Evolutionary conservation across 2,797 vertebrate species (phyloP).

Genomic region (Eleutherodactylus coqui): DNA sequence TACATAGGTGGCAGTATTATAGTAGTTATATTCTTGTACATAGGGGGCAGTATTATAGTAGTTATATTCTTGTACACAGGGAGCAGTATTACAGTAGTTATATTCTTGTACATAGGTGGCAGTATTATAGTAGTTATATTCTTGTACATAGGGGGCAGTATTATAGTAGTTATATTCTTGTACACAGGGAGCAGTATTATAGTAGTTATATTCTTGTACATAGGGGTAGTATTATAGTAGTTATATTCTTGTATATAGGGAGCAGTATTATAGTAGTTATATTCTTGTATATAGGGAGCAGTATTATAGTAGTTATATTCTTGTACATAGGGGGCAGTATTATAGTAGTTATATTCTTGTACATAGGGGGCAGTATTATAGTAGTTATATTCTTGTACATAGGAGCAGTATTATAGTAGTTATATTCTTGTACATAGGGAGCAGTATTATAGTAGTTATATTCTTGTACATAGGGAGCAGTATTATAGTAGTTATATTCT

Average conservation of each 20-base stretch:
- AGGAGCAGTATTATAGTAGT: not conserved
- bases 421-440: not conserved
- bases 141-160: too few species aligned
- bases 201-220: not conserved
- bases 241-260: not conserved
- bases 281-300: not conserved
- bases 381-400: not conserved
- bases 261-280: not conserved
- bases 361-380: not conserved
- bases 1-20: not conserved
- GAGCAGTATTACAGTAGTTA: too few species aligned
- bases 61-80: too few species aligned
- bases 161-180: too few species aligned
- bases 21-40: not conserved
- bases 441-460: too few species aligned
- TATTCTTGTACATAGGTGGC: too few species aligned
- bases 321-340: not conserved
- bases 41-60: not conserved
- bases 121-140: too few species aligned
- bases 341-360: not conserved
- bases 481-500: conserved; percentile 7
- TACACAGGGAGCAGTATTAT: not conserved
- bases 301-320: conserved; percentile 6
- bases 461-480: not conserved
- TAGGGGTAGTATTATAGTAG: not conserved